Percentiles rank a stretch among this genome's conserved stretches.
These are phyloP conservation scores for Chelonia mydas DNA, from an alignment of 2,797 vertebrate genomes.

Conservation along the genomic window DNA sequence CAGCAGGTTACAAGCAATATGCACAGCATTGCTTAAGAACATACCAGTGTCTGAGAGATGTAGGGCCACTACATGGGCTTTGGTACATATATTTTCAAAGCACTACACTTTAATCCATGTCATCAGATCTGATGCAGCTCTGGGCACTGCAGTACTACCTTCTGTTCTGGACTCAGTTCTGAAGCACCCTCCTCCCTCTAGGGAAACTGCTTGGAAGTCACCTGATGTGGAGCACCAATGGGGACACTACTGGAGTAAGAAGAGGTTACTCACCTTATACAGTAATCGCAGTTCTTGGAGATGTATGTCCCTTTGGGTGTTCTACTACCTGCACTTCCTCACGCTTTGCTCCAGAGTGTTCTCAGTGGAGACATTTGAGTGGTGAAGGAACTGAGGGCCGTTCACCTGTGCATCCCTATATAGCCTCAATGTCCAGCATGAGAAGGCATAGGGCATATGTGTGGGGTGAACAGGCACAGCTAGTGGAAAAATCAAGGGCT, in stretches of 20 bases:
- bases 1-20: neutral
- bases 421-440: neutral
- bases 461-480: neutral
- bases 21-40: neutral
- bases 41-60: neutral
- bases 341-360: neutral
- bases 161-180: neutral
- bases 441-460: neutral
- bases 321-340: neutral
- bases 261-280: neutral
- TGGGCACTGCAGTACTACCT: neutral
- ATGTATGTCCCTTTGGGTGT: neutral
- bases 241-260: neutral
- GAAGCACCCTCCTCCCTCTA: neutral
- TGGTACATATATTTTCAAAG: neutral
- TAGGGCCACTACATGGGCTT: neutral
- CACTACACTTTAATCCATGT: neutral
- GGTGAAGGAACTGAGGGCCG: neutral
- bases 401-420: neutral
- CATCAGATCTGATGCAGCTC: neutral
- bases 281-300: too few relatives aligned
- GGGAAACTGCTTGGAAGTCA: neutral
- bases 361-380: neutral
- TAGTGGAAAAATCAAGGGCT: neutral
- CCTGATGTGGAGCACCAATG: neutral